Evolutionary conservation across 1,140 invertebrate species (phyloP).

Genomic region (Megalopta genalis): DNA sequence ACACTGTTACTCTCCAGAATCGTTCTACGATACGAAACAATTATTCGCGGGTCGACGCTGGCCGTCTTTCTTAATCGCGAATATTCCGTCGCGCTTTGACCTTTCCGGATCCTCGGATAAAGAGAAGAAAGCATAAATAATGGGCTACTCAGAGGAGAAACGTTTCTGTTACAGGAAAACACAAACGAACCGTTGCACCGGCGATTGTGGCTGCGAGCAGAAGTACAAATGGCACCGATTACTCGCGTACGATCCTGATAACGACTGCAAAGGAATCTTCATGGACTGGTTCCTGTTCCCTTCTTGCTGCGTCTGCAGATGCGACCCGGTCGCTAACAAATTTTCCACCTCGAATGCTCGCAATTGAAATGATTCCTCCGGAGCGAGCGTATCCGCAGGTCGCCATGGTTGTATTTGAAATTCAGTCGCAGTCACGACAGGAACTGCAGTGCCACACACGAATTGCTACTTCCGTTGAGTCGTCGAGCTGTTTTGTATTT

Average conservation of each 20-base stretch:
- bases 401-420: neutral
- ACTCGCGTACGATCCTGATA: slow-evolving; percentile 94
- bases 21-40: too few relatives aligned
- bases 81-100: neutral
- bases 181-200: slow-evolving; percentile 88
- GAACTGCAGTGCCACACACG: neutral
- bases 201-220: slow-evolving; percentile 93
- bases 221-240: slow-evolving; percentile 94
- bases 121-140: neutral
- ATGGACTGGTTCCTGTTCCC: slow-evolving; percentile 98
- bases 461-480: neutral
- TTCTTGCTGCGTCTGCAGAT: slow-evolving; percentile 94
- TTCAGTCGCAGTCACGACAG: neutral
- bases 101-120: neutral
- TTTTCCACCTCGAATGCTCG: slow-evolving; percentile 53
- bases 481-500: neutral
- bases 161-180: slow-evolving; percentile 84
- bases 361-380: slow-evolving; percentile 43
- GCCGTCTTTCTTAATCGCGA: too few relatives aligned
- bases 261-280: slow-evolving; percentile 96
- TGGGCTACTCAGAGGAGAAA: neutral
- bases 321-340: slow-evolving; percentile 80
- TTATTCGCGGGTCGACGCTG: too few relatives aligned
- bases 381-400: too few relatives aligned
- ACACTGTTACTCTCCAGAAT: too few relatives aligned